Base-by-base conservation (phyloP, 2,113 vertebrate species). In the Polypterus bichir region DNA sequence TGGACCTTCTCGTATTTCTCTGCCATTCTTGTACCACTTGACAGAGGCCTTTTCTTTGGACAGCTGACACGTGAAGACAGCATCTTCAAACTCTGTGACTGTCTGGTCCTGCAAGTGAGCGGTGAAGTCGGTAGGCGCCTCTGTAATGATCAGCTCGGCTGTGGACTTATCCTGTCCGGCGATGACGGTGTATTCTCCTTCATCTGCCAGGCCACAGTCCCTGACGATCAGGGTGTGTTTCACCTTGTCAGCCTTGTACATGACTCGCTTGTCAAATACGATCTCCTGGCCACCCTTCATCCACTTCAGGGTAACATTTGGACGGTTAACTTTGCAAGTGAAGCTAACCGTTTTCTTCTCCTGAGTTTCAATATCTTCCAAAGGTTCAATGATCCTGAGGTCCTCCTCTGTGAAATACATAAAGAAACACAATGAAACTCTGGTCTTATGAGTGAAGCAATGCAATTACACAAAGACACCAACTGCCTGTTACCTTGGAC, bases 11-110 rank as follows among this genome's bases (percentile, higher is more conserved):
- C 87, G 89, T 69, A 98, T 91, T 82, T 97, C 94, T 56, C 96
- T 86, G 63, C 94, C 96, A 47, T 91, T 91, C 76, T 85, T 79
- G 79, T 95, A 98, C 96, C 96, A 98, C 79, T 85, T 97, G 27
- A 92, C 90, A 4, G 69, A 76, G 11, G 93, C 89, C 75, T 92
- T 98, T 71, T 98, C 94, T 70, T 95, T 95, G 69, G 88, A 93
- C 62, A 98, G 82, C 65, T 93, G 90, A 78, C 96, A 98, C 1
- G 79, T 85, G 71, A 98, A 98, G 76, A 92, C 79, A 3, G 92
- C 94, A 4, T 98, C 94, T 63, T 98, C 93, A 58, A 98, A 98
- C 80, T 98, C 96, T 1, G 89, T 97, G 77, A 97, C 86, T 0
- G 94, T 98, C 80, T 94, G 92, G 70, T 98, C 96, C 74, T 76